Percentiles rank a stretch among this genome's conserved stretches.
These are phyloP conservation scores for Macrosteles quadrilineatus DNA, from an alignment of 1,140 invertebrate species.

Conservation along the genomic window DNA sequence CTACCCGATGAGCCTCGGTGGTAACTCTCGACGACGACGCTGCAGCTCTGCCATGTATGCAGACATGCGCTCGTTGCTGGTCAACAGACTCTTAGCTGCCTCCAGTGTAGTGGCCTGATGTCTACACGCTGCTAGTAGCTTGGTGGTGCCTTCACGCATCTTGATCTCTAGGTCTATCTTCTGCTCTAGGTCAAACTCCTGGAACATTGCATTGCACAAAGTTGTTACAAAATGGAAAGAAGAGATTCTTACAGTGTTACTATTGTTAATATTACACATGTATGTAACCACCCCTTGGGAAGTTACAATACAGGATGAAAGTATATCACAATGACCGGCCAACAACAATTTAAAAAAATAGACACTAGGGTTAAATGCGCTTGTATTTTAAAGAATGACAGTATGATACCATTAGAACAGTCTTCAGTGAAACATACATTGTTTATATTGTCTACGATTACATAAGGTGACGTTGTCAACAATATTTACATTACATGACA, in stretches of 20 bases:
- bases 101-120: conserved; percentile 67
- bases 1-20: conserved; percentile 7
- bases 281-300: no score
- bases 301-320: no score
- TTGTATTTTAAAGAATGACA: no score
- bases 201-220: conserved; percentile 32
- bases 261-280: no score
- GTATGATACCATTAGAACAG: no score
- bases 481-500: no score
- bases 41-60: conserved; percentile 70
- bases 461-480: no score
- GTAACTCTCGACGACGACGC: conserved; percentile 46
- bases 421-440: no score
- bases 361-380: no score
- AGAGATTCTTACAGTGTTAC: neutral
- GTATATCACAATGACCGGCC: no score
- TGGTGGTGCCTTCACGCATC: conserved; percentile 70
- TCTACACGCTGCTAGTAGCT: conserved; percentile 65
- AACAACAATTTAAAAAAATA: no score
- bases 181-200: conserved; percentile 67
- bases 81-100: conserved; percentile 67
- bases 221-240: conserved; percentile 3
- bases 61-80: conserved; percentile 68
- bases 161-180: conserved; percentile 74
- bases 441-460: no score